Conservation (phyloP, 2,113 vertebrate species). For the Gobiocypris rarus region DNA sequence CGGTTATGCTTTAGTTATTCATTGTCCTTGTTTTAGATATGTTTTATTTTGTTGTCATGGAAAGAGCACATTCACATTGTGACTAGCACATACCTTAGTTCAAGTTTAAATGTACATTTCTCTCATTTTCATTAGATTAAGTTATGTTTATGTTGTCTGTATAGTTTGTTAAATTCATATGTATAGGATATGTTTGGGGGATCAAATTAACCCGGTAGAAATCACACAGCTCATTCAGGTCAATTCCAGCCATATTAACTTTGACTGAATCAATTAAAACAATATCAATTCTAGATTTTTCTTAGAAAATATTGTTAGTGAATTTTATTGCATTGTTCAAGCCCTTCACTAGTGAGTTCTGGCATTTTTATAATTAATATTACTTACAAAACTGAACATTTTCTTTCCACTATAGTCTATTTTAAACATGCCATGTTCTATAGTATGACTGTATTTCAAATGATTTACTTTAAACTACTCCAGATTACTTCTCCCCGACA, state of each 20-base stretch:
- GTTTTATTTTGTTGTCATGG: neutral
- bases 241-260: neutral
- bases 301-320: neutral
- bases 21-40: neutral
- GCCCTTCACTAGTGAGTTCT: neutral
- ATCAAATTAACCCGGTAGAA: neutral
- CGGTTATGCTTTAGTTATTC: neutral
- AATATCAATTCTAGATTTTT: neutral
- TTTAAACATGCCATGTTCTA: neutral
- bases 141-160: too few relatives aligned
- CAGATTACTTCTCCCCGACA: neutral
- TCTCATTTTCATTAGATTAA: neutral
- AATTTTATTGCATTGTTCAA: neutral
- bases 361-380: neutral
- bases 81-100: too few relatives aligned
- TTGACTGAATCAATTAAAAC: neutral
- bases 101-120: neutral
- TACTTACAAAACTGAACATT: neutral
- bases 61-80: neutral
- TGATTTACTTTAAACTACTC: slow-evolving; percentile 4
- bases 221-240: neutral
- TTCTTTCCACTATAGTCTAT: neutral
- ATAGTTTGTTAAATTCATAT: neutral
- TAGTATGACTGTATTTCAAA: neutral
- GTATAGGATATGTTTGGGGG: neutral